Evolutionary conservation across 2,797 vertebrate species (phyloP), one percentile per base, ranked within the genome.

Genomic region (Acanthurus tractus): DNA sequence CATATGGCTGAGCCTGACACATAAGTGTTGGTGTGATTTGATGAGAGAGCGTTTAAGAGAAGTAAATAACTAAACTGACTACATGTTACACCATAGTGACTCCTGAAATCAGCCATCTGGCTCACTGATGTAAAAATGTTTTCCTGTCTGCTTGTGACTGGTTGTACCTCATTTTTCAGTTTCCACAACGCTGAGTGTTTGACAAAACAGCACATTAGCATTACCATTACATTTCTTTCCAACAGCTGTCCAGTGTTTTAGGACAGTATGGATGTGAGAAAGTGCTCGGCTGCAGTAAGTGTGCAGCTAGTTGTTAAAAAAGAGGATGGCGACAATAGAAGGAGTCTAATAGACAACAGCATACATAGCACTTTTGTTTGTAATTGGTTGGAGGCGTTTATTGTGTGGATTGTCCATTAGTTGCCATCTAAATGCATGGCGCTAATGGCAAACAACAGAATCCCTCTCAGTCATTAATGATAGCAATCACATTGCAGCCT

Each of bases 351-450:
- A n/a, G 40, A 40, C 14, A 36, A 36, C 2, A 59, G 13, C 3
- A n/a, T 18, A 18, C 0, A 1, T 0, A 9, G 14, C 18, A 4
- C 17, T 40, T 9, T 5, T 14, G 34, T 13, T 3, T 70, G 42
- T 29, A 38, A 62, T 25, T 55, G 57, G 25, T 45, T 44, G 14
- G 22, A 53, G 64, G 12, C 46, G 9, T 64, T 64, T 70, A 49
- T 65, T 42, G n/a, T 42, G 34, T 54, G 6, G 34, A 36, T 49
- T 61, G 63, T 54, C 14, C 73, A 73, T 76, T 70, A 69, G 64
- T 40, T 76, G 36, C 54, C 57, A 14, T 23, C 50, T 59, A 65
- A 69, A 79, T 68, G 20, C 29, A 52, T 22, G n/a, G 25, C 42
- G n/a, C 49, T 36, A 40, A 46, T 58, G 45, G 50, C 14, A 34